phyloP scores from a whole-genome alignment of 2,797 vertebrate genomes.

The Urophycis tenuis region DNA sequence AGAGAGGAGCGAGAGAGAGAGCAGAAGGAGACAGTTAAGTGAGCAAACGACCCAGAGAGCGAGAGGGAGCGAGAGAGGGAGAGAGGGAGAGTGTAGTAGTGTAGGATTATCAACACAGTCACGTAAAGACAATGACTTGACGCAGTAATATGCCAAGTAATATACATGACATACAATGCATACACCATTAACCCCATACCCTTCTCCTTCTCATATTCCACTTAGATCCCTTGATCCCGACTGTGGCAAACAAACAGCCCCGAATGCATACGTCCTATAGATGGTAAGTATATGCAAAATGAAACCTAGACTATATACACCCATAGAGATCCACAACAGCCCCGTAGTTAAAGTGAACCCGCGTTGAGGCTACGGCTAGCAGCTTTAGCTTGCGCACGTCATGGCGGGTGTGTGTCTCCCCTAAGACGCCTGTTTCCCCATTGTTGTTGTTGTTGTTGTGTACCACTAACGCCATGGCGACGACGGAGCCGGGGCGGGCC shows the following conservation, averaged over 20 bases:
- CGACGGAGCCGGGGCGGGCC: neutral
- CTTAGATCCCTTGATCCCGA: neutral
- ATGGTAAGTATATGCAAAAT: too few species aligned
- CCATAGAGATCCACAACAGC: neutral
- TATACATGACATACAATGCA: too few species aligned
- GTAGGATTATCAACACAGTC: neutral
- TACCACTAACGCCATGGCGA: conserved; percentile 1
- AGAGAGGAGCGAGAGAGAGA: neutral
- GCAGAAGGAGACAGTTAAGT: too few species aligned
- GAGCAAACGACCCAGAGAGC: too few species aligned
- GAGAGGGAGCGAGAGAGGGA: neutral
- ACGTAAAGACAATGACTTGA: too few species aligned
- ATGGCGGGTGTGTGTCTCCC: too few species aligned
- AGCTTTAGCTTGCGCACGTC: neutral
- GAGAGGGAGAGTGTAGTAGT: neutral
- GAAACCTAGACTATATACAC: neutral
- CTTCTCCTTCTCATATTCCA: neutral
- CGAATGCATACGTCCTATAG: too few species aligned
- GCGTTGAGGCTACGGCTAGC: neutral
- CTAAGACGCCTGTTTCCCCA: neutral
- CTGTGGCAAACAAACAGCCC: neutral
- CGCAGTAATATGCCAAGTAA: neutral
- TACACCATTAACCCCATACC: too few species aligned
- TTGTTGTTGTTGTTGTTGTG: neutral
- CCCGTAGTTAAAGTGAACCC: neutral